These are phyloP conservation scores for Eretmochelys imbricata DNA, from an alignment of 2,113 vertebrate species.

Conservation along the genomic window DNA sequence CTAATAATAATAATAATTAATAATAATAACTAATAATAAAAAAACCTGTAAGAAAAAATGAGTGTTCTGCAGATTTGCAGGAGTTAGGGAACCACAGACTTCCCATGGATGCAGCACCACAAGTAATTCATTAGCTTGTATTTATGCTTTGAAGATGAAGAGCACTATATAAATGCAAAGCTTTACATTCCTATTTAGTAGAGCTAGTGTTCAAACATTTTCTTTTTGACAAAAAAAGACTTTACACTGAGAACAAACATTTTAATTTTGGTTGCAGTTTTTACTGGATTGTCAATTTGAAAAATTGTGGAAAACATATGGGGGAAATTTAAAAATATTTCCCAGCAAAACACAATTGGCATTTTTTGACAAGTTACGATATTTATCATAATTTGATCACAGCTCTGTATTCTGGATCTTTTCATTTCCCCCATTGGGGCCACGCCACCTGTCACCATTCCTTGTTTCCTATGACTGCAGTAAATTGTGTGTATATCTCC, in stretches of 20 bases:
- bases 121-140: not conserved
- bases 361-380: not conserved
- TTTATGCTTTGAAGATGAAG: slow-evolving; percentile 9
- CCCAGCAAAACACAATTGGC: not conserved
- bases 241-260: not conserved
- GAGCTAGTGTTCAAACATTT: not conserved
- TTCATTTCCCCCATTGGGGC: not conserved
- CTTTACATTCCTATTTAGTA: slow-evolving; percentile 8
- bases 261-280: not conserved
- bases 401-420: not conserved
- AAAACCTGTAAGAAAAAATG: too few relatives aligned
- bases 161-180: slow-evolving; percentile 6
- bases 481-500: rapidly evolving
- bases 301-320: not conserved
- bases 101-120: not conserved
- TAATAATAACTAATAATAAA: not conserved
- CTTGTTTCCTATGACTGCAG: not conserved
- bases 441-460: too few relatives aligned
- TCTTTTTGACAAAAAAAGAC: not conserved
- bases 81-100: rapidly evolving
- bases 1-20: not conserved
- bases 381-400: not conserved
- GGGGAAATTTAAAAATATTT: not conserved
- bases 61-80: not conserved
- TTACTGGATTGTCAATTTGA: slow-evolving; percentile 26